Conservation (phyloP, 1,140 invertebrate genomes). For the Drosophila orena region DNA sequence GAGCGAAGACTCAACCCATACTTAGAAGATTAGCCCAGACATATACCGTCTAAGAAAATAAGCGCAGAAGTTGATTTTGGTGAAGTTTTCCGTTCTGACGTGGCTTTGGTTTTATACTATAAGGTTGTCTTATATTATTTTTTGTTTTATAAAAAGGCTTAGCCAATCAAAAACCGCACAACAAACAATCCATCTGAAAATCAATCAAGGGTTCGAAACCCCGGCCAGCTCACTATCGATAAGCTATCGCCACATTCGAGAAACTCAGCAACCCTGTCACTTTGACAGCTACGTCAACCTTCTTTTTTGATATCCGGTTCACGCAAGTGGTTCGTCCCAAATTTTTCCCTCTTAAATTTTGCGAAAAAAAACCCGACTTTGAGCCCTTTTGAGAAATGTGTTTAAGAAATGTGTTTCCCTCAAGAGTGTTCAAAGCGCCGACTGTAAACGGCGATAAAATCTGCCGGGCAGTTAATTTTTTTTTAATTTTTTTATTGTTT, state of each 20-base stretch:
- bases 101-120: not conserved
- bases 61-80: not conserved
- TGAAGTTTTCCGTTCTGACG: not conserved
- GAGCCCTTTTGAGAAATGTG: constrained; percentile 13
- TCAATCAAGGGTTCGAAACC: not conserved
- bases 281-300: constrained; percentile 59
- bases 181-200: not conserved
- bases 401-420: not conserved
- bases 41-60: not conserved
- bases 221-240: constrained; percentile 4
- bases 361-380: constrained; percentile 19
- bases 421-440: constrained; percentile 7
- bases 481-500: constrained; percentile 48
- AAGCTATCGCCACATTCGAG: not conserved
- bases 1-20: not conserved
- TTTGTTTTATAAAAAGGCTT: not conserved
- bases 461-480: constrained; percentile 27
- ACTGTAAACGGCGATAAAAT: constrained; percentile 1
- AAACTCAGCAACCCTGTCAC: constrained; percentile 16
- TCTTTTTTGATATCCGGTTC: constrained; percentile 84
- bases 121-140: no score
- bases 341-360: constrained; percentile 31
- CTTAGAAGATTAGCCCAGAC: not conserved
- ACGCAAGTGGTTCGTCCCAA: constrained; percentile 74
- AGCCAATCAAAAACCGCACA: not conserved